Conservation (phyloP, 2,888 invertebrate species). For the Hyalella azteca region DNA sequence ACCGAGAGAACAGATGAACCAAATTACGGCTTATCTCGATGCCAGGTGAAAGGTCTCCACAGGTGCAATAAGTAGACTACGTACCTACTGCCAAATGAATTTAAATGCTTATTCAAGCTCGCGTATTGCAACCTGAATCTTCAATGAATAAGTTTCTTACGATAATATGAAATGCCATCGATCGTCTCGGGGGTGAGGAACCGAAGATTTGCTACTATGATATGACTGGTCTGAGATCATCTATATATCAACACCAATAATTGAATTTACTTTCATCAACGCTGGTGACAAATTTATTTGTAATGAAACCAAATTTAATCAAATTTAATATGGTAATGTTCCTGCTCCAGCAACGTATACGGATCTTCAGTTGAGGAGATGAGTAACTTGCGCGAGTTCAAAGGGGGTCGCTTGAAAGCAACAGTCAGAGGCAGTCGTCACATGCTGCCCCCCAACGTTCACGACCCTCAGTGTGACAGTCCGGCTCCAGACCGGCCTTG, state of each 20-base stretch:
- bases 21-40: conserved; percentile 83
- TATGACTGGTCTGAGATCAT: too few relatives aligned
- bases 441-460: conserved; percentile 71
- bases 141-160: too few relatives aligned
- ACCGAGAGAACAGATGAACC: conserved; percentile 66
- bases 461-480: conserved; percentile 65
- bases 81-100: too few relatives aligned
- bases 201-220: too few relatives aligned
- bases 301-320: not conserved
- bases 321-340: not conserved
- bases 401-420: conserved; percentile 68
- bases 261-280: too few relatives aligned
- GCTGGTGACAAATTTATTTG: too few relatives aligned
- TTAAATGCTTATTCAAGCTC: too few relatives aligned
- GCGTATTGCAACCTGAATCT: too few relatives aligned
- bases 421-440: conserved; percentile 65
- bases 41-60: conserved; percentile 64
- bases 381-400: conserved; percentile 71
- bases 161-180: too few relatives aligned
- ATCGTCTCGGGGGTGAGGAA: too few relatives aligned
- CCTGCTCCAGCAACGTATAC: conserved; percentile 74
- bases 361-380: conserved; percentile 75
- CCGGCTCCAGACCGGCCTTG: conserved; percentile 72
- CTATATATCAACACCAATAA: too few relatives aligned
- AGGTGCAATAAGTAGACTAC: too few relatives aligned